Evolutionary conservation across 2,888 invertebrate species (phyloP).

Genomic region (Cerceris ruficornis): DNA sequence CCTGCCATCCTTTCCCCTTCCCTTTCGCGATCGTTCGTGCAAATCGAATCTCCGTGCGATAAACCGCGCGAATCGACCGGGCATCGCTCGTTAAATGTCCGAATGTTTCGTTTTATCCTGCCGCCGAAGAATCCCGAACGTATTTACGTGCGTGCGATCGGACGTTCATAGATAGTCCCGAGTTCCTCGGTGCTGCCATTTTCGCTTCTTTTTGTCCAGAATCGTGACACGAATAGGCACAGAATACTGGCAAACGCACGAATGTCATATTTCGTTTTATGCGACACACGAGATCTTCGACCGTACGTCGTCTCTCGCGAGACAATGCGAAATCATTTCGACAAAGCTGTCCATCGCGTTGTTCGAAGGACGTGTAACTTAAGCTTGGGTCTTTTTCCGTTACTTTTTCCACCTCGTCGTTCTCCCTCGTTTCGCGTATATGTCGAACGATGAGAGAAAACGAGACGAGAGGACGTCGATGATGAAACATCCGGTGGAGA

Average conservation of each 20-base stretch:
- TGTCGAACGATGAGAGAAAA: too few species aligned
- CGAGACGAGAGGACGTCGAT: too few species aligned
- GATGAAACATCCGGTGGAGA: too few species aligned
- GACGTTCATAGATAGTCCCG: neutral
- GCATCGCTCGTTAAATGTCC: constrained; percentile 70
- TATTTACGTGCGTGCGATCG: too few species aligned
- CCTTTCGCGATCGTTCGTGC: constrained; percentile 33
- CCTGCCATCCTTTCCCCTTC: constrained; percentile 8
- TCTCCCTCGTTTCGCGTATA: too few species aligned
- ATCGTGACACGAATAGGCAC: constrained; percentile 13
- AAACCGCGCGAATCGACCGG: constrained; percentile 50
- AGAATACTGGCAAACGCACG: constrained; percentile 12
- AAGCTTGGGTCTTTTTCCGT: too few species aligned
- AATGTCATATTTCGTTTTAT: too few species aligned
- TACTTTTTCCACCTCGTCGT: too few species aligned
- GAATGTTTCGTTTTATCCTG: constrained; percentile 53
- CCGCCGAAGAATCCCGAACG: too few species aligned
- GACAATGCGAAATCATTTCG: neutral
- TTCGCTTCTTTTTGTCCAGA: constrained; percentile 7
- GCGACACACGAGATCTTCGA: neutral
- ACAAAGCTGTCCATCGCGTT: too few species aligned
- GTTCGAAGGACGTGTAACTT: too few species aligned
- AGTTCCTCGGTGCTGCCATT: constrained; percentile 4
- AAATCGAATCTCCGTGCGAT: constrained; percentile 31
- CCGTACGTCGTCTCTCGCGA: neutral